Conservation (phyloP, 2,113 vertebrate genomes). For the Cinclus cinclus region DNA sequence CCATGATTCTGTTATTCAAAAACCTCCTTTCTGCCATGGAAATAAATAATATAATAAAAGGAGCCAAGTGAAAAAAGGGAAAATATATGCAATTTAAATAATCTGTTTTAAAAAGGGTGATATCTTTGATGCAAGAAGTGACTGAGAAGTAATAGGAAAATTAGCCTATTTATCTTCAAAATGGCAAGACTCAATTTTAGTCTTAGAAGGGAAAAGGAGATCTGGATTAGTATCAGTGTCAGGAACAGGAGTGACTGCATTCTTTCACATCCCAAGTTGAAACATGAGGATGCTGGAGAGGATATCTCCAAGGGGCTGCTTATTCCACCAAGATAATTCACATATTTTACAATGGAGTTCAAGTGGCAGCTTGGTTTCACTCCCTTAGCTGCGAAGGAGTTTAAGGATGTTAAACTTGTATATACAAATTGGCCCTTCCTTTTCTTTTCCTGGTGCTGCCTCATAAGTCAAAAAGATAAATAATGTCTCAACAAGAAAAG, state of each 20-base stretch:
- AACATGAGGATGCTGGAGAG: neutral
- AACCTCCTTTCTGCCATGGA: neutral
- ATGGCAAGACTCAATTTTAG: neutral
- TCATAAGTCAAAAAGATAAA: neutral
- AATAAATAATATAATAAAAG: conserved; percentile 37
- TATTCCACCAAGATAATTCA: neutral
- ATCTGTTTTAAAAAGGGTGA: neutral
- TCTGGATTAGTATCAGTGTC: neutral
- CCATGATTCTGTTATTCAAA: neutral
- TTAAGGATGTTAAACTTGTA: neutral
- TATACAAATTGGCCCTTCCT: neutral
- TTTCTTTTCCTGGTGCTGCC: neutral
- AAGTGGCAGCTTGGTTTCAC: neutral
- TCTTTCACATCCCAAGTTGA: neutral
- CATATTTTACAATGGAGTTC: neutral
- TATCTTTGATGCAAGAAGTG: neutral
- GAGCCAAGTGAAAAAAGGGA: neutral
- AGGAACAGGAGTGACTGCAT: fast-evolving
- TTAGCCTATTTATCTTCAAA: neutral
- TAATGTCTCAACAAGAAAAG: neutral
- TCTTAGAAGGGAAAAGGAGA: neutral
- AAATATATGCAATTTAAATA: neutral
- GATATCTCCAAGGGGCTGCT: neutral
- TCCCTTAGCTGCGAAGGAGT: neutral
- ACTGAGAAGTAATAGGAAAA: neutral